Base-by-base conservation (phyloP, 2,888 invertebrate genomes). In the Mythimna loreyi region DNA sequence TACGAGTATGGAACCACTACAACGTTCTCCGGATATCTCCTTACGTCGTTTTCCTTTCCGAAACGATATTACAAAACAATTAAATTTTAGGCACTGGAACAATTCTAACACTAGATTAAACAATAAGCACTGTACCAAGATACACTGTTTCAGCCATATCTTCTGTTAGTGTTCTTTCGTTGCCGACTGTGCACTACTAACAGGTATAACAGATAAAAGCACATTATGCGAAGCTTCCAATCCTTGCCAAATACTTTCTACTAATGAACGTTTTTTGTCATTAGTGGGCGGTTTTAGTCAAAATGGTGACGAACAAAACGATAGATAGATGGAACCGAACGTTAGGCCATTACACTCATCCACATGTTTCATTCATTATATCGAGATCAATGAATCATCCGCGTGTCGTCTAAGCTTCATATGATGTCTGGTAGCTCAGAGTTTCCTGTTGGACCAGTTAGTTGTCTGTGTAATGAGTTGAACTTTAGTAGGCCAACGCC, bases 131-230 rank as follows among this genome's bases (percentile, higher is more conserved):
- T 85, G 92, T 94, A 95, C 95, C 95, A 69, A 94, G 88, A 81
- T 91, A 89, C 75, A 94, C 90, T 67, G 90, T 90, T 85, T 93
- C 93, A 89, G 91, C 84, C 94, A 95, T 94, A 86, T 89, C 88
- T 91, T 83, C 87, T 87, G 88, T 90, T 89, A 28, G 58, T 36
- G 81, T 90, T 91, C 89, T 86, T 92, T 85, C 90, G 90, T 83
- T 90, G 92, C 81, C 91, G 87, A 81, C 89, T 90, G 78, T 90
- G 87, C 72, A 93, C 91, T 93, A 92, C 89, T 80, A 92, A 75
- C 70, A 92, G 81, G 67, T 92, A 86, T 69, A 89, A 75, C 85
- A 92, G 82, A 86, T 90, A 92, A 84, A 91, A 85, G 71, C 90
- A 92, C 90, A 90, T 91, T 82, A 83, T 88, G 73, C 78, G 80